Conservation (phyloP, 2,797 vertebrate species). For the Eulemur coronatus region DNA sequence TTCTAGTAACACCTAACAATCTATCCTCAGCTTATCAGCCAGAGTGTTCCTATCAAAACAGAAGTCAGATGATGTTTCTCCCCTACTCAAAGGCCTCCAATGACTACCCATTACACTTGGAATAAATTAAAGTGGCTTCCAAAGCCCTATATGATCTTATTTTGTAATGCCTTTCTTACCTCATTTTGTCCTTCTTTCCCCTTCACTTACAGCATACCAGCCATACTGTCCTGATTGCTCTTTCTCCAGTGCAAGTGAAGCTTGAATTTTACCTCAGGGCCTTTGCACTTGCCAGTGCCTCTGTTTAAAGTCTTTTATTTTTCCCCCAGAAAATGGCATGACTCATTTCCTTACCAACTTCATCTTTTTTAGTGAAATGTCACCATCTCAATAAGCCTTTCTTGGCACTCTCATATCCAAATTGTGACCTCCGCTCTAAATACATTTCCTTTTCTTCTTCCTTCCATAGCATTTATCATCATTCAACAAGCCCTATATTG, state of each 20-base stretch:
- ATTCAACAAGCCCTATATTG: not conserved
- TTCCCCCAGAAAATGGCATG: not conserved
- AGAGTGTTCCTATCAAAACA: not conserved
- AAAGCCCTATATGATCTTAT: not conserved
- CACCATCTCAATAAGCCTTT: not conserved
- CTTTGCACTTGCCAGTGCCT: not conserved
- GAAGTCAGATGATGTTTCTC: not conserved
- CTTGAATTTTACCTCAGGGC: not conserved
- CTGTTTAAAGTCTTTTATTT: not conserved
- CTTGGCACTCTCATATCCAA: not conserved
- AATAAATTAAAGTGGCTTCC: not conserved
- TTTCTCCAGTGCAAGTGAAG: not conserved
- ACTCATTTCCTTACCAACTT: not conserved
- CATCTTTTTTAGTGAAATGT: not conserved
- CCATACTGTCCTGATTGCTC: not conserved
- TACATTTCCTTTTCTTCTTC: not conserved
- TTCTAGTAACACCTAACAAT: not conserved
- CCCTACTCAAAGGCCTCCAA: not conserved
- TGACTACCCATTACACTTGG: not conserved
- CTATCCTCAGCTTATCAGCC: not conserved
- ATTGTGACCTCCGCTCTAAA: not conserved
- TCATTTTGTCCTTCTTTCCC: not conserved
- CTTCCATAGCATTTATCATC: not conserved
- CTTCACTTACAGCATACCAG: not conserved
- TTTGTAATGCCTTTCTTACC: not conserved